Evolutionary conservation across 2,888 invertebrate genomes (phyloP).

Genomic region (Hofmannophila pseudospretella): DNA sequence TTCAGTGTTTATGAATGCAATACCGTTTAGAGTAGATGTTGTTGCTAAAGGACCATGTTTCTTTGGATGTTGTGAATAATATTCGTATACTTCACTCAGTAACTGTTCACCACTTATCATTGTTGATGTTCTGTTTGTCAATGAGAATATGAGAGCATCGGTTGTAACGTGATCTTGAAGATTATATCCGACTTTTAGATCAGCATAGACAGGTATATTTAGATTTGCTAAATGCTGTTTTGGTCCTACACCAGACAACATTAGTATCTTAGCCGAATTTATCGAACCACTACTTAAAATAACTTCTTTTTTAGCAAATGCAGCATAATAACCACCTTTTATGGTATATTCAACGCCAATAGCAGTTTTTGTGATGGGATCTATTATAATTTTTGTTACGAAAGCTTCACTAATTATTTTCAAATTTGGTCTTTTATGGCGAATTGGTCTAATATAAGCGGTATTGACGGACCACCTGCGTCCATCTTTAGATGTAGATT

Average conservation of each 20-base stretch:
- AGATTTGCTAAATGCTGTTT: slow-evolving; percentile 65
- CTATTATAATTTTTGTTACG: slow-evolving; percentile 78
- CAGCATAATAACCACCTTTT: slow-evolving; percentile 60
- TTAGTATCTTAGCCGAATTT: slow-evolving; percentile 81
- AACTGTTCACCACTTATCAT: slow-evolving; percentile 49
- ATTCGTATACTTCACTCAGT: slow-evolving; percentile 58
- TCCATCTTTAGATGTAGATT: slow-evolving; percentile 80
- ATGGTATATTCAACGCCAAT: slow-evolving; percentile 57
- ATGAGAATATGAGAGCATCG: slow-evolving; percentile 62
- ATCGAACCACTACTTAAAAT: slow-evolving; percentile 78
- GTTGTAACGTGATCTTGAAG: slow-evolving; percentile 86
- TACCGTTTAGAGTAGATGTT: slow-evolving; percentile 73
- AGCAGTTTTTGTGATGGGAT: slow-evolving; percentile 69
- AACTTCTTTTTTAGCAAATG: slow-evolving; percentile 78
- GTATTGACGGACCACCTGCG: slow-evolving; percentile 79
- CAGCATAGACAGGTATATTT: slow-evolving; percentile 75
- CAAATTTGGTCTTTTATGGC: slow-evolving; percentile 71
- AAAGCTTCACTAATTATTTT: slow-evolving; percentile 69
- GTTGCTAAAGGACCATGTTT: slow-evolving; percentile 74
- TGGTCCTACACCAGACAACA: slow-evolving; percentile 83
- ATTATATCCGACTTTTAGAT: slow-evolving; percentile 85
- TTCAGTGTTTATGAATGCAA: slow-evolving; percentile 80
- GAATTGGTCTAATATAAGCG: slow-evolving; percentile 82
- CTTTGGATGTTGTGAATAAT: slow-evolving; percentile 47
- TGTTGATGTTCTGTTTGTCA: slow-evolving; percentile 77